These are phyloP conservation scores for Odocoileus virginianus DNA, from an alignment of 2,113 vertebrate genomes.

Conservation along the genomic window DNA sequence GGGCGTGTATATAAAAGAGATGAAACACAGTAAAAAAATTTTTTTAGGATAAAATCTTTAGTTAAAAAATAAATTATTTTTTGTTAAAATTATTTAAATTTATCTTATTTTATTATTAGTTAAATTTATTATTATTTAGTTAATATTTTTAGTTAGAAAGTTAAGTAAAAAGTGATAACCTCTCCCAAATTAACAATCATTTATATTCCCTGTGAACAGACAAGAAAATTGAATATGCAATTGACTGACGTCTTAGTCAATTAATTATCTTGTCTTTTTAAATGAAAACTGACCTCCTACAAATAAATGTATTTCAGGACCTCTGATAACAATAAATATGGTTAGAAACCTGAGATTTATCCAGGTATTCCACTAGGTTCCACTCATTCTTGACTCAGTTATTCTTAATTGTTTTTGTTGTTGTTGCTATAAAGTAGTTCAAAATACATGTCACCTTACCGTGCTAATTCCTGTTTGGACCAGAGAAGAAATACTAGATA, in stretches of 20 bases:
- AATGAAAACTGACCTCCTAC: not conserved
- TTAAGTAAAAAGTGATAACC: not conserved
- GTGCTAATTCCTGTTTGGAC: conserved; percentile 89
- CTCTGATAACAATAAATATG: not conserved
- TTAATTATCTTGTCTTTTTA: not conserved
- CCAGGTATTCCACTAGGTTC: not conserved
- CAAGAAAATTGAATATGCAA: not conserved
- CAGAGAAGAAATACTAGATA: conserved; percentile 87
- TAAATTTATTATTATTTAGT: no score
- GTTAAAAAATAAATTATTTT: not conserved
- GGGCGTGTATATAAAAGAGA: not conserved
- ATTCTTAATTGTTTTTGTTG: not conserved
- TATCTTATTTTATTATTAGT: no score
- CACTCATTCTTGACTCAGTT: not conserved
- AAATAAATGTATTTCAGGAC: not conserved
- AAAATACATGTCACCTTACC: conserved; percentile 78
- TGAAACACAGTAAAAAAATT: not conserved
- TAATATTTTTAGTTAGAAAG: not conserved
- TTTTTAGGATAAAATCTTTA: not conserved
- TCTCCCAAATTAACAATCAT: not conserved
- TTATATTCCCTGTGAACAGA: not conserved
- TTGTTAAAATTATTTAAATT: no score
- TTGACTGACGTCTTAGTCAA: not conserved
- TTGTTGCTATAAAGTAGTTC: not conserved
- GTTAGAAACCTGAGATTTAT: not conserved